These are phyloP conservation scores for Peromyscus aztecus DNA, from an alignment of 2,797 vertebrate genomes.

Conservation along the genomic window DNA sequence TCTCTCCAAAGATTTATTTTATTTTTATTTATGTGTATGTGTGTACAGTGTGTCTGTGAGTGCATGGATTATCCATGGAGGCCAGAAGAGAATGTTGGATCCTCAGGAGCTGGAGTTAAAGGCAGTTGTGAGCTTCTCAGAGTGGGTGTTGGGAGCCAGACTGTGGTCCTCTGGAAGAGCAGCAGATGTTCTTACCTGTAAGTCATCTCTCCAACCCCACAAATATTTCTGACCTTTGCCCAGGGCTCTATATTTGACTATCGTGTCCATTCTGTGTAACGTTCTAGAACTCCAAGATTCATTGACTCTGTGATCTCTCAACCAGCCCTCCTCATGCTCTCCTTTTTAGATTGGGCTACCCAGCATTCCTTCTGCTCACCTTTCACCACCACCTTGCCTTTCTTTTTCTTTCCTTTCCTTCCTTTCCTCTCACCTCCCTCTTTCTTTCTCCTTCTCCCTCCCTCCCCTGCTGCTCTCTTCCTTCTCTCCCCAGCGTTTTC, in stretches of 20 bases:
- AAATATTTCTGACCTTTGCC: not conserved
- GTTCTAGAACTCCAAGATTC: not conserved
- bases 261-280: not conserved
- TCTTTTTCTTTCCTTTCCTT: not conserved
- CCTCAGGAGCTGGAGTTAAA: not conserved
- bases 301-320: not conserved
- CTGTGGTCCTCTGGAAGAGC: no score
- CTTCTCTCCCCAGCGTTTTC: not conserved
- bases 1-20: not conserved
- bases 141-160: not conserved
- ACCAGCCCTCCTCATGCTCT: accelerated
- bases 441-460: not conserved
- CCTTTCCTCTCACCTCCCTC: not conserved
- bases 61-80: not conserved
- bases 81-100: not conserved
- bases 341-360: not conserved
- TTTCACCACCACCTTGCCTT: not conserved
- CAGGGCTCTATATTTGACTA: not conserved
- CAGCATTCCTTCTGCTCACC: accelerated
- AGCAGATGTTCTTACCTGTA: not conserved
- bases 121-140: not conserved
- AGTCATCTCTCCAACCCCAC: not conserved
- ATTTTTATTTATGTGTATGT: not conserved
- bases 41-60: not conserved
- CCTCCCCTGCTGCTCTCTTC: no score